Percentiles rank a stretch among this genome's conserved stretches.
These are phyloP conservation scores for Stictonetta naevosa DNA, from an alignment of 2,113 vertebrate species.

Conservation along the genomic window DNA sequence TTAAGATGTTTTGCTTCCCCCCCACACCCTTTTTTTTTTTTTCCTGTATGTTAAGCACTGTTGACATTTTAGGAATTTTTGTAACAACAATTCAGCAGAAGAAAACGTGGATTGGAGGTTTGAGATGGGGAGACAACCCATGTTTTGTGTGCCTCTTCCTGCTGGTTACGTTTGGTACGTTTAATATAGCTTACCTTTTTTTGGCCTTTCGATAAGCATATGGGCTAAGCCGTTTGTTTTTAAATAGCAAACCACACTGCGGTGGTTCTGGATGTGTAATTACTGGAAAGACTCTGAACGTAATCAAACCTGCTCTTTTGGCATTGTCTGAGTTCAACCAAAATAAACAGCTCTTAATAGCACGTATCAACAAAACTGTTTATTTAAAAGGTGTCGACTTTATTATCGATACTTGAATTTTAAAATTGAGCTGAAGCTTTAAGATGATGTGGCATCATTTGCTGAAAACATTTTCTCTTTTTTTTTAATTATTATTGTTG, in stretches of 20 bases:
- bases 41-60: not conserved
- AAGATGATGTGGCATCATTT: not conserved
- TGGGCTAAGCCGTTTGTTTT: slow-evolving; percentile 56
- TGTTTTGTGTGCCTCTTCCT: slow-evolving; percentile 11
- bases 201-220: slow-evolving; percentile 59
- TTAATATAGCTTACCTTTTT: slow-evolving; percentile 63
- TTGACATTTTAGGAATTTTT: slow-evolving; percentile 48
- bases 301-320: slow-evolving; percentile 54
- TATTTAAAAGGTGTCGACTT: not conserved
- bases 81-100: not conserved
- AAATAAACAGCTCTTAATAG: slow-evolving; percentile 38
- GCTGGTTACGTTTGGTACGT: not conserved
- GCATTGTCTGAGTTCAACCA: not conserved
- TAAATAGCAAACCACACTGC: slow-evolving; percentile 43
- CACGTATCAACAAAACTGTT: not conserved
- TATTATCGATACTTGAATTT: not conserved
- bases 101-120: slow-evolving; percentile 33
- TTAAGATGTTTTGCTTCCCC: slow-evolving; percentile 26
- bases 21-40: not conserved
- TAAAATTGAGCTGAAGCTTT: not conserved
- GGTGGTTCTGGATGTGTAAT: slow-evolving; percentile 56
- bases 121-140: not conserved
- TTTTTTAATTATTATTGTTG: not conserved
- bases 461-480: not conserved
- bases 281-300: slow-evolving; percentile 39